These are phyloP conservation scores for Lymantria dispar DNA, from an alignment of 2,888 invertebrate genomes.

Conservation along the genomic window DNA sequence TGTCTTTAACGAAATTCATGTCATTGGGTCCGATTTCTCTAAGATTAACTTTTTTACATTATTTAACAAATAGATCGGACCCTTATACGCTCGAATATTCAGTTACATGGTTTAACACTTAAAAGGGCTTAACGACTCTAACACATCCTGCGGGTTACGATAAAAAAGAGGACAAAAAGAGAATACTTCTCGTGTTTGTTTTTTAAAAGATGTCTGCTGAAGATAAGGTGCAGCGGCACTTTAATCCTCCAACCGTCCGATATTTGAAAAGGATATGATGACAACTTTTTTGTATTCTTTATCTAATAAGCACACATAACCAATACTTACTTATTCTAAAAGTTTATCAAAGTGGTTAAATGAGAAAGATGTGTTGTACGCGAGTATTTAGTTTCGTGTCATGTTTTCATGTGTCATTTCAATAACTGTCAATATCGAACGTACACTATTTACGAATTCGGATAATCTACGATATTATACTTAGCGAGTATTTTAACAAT, in stretches of 20 bases:
- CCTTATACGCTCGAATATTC: constrained; percentile 80
- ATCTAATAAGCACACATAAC: constrained; percentile 75
- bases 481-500: not conserved
- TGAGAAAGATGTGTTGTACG: constrained; percentile 28
- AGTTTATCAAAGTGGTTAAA: constrained; percentile 40
- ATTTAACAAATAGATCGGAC: constrained; percentile 81
- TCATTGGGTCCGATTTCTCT: constrained; percentile 79
- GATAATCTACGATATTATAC: not conserved
- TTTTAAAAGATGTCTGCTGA: constrained; percentile 81
- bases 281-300: constrained; percentile 76
- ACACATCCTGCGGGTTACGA: constrained; percentile 83
- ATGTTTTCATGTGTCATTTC: constrained; percentile 19
- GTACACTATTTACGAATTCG: not conserved
- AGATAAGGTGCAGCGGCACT: constrained; percentile 80
- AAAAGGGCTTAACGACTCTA: constrained; percentile 82
- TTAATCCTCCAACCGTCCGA: constrained; percentile 78
- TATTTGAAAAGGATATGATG: constrained; percentile 83
- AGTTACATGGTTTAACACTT: constrained; percentile 83
- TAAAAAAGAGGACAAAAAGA: constrained; percentile 79
- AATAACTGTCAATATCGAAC: constrained; percentile 7
- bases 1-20: constrained; percentile 80
- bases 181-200: constrained; percentile 79
- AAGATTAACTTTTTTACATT: constrained; percentile 79
- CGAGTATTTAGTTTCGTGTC: constrained; percentile 22
- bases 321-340: constrained; percentile 53